Base-by-base conservation (phyloP, 2,888 invertebrate genomes). In the Thera britannica region DNA sequence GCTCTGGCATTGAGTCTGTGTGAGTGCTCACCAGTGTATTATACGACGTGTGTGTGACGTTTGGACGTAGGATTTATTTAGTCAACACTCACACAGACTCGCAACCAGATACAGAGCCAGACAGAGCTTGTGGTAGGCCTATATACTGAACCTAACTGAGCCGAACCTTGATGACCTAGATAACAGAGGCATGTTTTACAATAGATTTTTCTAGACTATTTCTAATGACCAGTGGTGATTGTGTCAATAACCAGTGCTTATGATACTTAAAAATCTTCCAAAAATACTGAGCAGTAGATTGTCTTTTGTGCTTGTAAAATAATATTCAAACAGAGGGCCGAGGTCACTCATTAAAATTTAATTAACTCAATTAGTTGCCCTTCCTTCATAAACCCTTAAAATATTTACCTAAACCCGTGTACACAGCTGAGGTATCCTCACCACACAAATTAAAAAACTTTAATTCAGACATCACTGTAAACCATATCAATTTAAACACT, bases 331-430 rank as follows among this genome's bases (percentile, higher is more conserved):
- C n/a, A 48, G 9, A 34, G 56, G 55, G 51, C 58, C 48, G 1
- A 38, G 48, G 49, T 48, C 38, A 58, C 55, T 69, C 34, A 66
- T 69, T 69, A 69, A 52, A 59, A 51, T 69, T 69, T 63, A 60
- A 70, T 60, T 70, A 60, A 62, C 62, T 52, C 52, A 63, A 70
- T 66, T 59, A 59, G 56, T 60, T 66, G 46, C 34, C 58, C 55
- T 61, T 55, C 61, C 41, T 61, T 54, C 48, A 59, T 59, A 49
- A 72, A 71, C 63, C 67, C 67, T 61, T 59, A n/a, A 63, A 70
- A 75, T 83, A 84, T 80, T 86, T 84, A 89, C 89, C 88, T 84
- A 83, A 83, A 82, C 75, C 77, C 80, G 82, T 78, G 82, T 81
- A 82, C 79, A 78, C 81, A 79, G 79, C 68, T 75, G 70, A 70